These are phyloP conservation scores for Laticauda colubrina DNA, from an alignment of 2,113 vertebrate genomes.

Conservation along the genomic window DNA sequence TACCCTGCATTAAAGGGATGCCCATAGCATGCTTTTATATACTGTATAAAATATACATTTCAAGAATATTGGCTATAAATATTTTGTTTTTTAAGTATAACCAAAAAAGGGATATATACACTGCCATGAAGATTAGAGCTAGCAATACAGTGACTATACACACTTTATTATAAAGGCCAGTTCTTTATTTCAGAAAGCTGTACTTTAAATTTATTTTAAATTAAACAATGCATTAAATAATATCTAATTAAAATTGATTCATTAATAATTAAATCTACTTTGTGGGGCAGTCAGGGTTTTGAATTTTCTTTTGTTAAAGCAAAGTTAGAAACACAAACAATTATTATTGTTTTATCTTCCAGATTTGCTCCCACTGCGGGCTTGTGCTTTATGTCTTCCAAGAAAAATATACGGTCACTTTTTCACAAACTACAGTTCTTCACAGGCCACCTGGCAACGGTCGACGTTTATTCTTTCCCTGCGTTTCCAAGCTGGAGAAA, in stretches of 20 bases:
- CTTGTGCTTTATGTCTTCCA: background rate
- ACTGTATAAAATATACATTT: background rate
- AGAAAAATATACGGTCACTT: background rate
- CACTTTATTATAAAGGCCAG: background rate
- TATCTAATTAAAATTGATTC: background rate
- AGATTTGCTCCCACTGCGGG: background rate
- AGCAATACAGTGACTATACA: background rate
- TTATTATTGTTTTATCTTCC: background rate
- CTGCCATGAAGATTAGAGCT: background rate
- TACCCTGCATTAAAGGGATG: background rate
- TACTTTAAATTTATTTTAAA: background rate
- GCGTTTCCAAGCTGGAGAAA: background rate
- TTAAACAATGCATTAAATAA: background rate
- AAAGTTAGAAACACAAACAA: background rate
- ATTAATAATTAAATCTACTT: background rate
- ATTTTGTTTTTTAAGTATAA: background rate
- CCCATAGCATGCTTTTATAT: background rate
- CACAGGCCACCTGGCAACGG: background rate
- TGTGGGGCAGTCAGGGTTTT: background rate
- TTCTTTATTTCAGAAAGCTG: background rate
- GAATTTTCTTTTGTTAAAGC: background rate
- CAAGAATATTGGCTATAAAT: too few relatives aligned
- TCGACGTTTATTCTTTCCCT: background rate
- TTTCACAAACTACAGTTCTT: background rate
- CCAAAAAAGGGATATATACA: background rate